phyloP scores from a whole-genome alignment of 2,888 invertebrate genomes.

The Meteorus cinctellus region DNA sequence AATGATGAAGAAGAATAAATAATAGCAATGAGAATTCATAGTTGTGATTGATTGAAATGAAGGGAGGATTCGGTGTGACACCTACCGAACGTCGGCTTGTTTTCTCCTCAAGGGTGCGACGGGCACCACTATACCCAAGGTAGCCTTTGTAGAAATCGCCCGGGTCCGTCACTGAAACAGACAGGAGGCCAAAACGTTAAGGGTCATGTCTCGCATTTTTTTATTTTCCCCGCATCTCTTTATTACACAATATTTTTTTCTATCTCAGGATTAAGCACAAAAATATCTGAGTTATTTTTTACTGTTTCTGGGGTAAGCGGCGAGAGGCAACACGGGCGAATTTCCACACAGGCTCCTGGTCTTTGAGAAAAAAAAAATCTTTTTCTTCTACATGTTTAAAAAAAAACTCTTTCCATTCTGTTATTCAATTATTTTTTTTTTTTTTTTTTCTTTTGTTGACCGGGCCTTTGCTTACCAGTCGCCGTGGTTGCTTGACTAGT shows the following conservation, averaged over 20 bases:
- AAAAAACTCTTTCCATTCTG: constrained; percentile 15
- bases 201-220: constrained; percentile 55
- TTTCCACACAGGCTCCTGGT: constrained; percentile 72
- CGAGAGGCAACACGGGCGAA: constrained; percentile 68
- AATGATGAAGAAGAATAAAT: constrained; percentile 29
- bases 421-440: constrained; percentile 5
- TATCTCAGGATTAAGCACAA: neutral
- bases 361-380: constrained; percentile 46
- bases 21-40: neutral
- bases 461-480: constrained; percentile 84
- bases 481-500: constrained; percentile 91
- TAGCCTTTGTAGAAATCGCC: constrained; percentile 91
- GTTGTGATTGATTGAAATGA: neutral
- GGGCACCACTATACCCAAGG: constrained; percentile 83
- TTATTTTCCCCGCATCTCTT: constrained; percentile 33
- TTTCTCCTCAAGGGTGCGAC: constrained; percentile 79
- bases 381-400: constrained; percentile 3
- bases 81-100: constrained; percentile 82
- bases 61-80: constrained; percentile 66
- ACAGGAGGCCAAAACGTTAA: constrained; percentile 76
- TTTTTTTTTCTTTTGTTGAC: constrained; percentile 31
- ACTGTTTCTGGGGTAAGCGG: constrained; percentile 30
- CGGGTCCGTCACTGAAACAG: constrained; percentile 82
- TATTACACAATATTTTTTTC: constrained; percentile 41
- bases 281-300: neutral